Conservation (phyloP, 1,140 invertebrate species). For the Atta colombica region DNA sequence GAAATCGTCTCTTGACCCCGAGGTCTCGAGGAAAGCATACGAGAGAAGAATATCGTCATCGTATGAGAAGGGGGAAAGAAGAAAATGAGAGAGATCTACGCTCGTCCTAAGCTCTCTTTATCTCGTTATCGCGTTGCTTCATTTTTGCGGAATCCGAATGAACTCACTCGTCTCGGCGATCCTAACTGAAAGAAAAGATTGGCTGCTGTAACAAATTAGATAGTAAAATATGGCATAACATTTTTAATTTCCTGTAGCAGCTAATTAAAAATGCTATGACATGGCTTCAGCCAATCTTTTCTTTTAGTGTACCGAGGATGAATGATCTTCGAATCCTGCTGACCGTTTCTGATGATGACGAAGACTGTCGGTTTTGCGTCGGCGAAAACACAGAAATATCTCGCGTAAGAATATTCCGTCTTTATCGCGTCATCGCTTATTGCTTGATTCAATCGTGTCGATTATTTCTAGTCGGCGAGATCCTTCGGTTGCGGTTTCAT, state of each 20-base stretch:
- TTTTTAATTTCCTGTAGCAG: too few species aligned
- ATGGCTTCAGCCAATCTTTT: too few species aligned
- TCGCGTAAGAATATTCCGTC: neutral
- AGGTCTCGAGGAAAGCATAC: constrained; percentile 56
- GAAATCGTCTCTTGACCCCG: constrained; percentile 73
- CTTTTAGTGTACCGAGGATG: too few species aligned
- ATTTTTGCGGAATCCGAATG: neutral
- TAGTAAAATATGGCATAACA: too few species aligned
- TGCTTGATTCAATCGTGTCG: neutral
- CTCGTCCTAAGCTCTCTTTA: constrained; percentile 36
- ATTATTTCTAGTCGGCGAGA: neutral
- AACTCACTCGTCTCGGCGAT: neutral
- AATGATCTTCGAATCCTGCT: neutral
- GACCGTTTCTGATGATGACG: neutral
- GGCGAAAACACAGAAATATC: neutral
- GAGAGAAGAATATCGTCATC: neutral
- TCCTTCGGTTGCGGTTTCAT: constrained; percentile 74
- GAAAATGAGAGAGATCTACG: constrained; percentile 32
- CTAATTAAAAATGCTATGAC: too few species aligned
- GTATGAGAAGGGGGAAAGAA: neutral
- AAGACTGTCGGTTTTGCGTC: neutral
- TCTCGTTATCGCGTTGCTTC: constrained; percentile 14
- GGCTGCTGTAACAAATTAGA: too few species aligned
- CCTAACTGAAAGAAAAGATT: too few species aligned
- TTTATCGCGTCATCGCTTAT: neutral